phyloP scores from a whole-genome alignment of 2,888 invertebrate genomes.

The Eupithecia subumbrata region DNA sequence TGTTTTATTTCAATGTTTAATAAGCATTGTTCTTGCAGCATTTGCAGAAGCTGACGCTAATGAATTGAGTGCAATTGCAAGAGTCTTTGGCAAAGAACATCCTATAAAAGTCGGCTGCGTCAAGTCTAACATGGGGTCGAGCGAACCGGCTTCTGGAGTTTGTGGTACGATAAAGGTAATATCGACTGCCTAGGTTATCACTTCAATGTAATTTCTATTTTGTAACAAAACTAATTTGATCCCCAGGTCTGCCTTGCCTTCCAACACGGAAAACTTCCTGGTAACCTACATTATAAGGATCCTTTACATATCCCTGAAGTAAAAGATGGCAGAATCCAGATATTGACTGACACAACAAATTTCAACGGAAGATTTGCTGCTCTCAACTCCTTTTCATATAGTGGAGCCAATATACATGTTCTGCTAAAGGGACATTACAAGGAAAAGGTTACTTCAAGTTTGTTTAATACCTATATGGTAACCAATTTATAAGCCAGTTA shows the following conservation, averaged over 20 bases:
- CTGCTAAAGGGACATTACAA: conserved; percentile 57
- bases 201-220: neutral
- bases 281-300: conserved; percentile 55
- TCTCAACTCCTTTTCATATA: conserved; percentile 55
- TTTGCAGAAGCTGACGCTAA: conserved; percentile 85
- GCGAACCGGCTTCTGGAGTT: conserved; percentile 62
- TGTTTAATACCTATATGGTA: neutral
- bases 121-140: conserved; percentile 62
- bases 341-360: conserved; percentile 49
- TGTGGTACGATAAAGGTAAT: conserved; percentile 80
- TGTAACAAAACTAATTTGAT: neutral
- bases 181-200: neutral
- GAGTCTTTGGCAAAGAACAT: conserved; percentile 78
- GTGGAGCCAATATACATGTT: conserved; percentile 55
- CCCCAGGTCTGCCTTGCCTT: conserved; percentile 54
- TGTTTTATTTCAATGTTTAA: neutral
- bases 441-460: conserved; percentile 48
- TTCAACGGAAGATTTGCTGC: conserved; percentile 55
- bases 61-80: conserved; percentile 84
- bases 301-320: conserved; percentile 52
- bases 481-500: neutral
- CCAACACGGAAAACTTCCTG: conserved; percentile 55
- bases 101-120: conserved; percentile 78
- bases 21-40: conserved; percentile 51
- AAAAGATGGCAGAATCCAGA: conserved; percentile 49